Evolutionary conservation across 2,888 invertebrate genomes (phyloP).

Genomic region (Parelbella ahira): DNA sequence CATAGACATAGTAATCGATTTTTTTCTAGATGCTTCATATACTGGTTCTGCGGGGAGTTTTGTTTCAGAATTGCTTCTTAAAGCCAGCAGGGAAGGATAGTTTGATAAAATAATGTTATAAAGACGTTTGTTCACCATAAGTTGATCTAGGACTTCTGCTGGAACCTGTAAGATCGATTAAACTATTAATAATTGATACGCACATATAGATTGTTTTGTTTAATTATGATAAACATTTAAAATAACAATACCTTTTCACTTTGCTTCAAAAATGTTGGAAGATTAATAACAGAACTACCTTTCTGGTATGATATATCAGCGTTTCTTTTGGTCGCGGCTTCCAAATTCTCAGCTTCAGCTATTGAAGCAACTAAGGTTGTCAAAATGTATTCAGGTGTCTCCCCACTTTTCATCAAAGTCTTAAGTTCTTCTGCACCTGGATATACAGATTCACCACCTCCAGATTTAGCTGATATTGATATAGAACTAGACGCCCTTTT

Average conservation of each 20-base stretch:
- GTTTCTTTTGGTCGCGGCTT: conserved; percentile 68
- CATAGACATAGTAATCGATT: conserved; percentile 84
- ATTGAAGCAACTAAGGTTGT: conserved; percentile 82
- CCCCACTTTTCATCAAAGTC: conserved; percentile 85
- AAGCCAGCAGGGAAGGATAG: conserved; percentile 84
- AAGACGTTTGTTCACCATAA: conserved; percentile 82
- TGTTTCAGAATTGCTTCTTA: conserved; percentile 83
- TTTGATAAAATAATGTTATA: conserved; percentile 87
- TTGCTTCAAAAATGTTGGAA: conserved; percentile 89
- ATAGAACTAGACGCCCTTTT: conserved; percentile 75
- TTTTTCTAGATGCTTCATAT: conserved; percentile 50
- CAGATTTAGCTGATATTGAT: conserved; percentile 74
- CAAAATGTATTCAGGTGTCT: conserved; percentile 83
- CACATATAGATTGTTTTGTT: no score
- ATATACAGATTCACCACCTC: conserved; percentile 79
- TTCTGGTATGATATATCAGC: conserved; percentile 65
- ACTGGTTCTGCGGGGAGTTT: conserved; percentile 68
- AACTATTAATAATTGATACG: no score
- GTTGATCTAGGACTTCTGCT: conserved; percentile 84
- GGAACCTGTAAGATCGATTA: conserved; percentile 82
- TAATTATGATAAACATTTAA: no score
- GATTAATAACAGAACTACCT: conserved; percentile 86
- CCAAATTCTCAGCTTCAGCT: conserved; percentile 71
- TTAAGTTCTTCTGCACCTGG: conserved; percentile 85
- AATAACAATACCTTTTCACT: conserved; percentile 83